Evolutionary conservation across 2,113 vertebrate species (phyloP).

Genomic region (Pteropus alecto): DNA sequence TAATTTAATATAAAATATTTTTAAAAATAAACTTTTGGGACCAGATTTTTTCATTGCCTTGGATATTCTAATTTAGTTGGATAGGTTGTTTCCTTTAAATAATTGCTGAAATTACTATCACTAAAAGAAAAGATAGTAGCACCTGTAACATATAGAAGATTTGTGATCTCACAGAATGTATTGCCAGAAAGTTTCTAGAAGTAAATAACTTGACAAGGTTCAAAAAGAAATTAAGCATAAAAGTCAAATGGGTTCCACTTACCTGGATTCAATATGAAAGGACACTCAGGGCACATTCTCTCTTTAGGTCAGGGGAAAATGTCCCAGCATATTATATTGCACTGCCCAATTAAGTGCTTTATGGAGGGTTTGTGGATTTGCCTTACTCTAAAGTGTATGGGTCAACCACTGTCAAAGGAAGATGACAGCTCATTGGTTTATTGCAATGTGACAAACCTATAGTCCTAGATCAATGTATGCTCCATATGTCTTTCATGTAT

Average conservation of each 20-base stretch:
- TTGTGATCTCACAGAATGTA: background rate
- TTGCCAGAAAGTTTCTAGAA: background rate
- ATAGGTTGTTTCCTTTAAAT: background rate
- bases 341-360: background rate
- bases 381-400: background rate
- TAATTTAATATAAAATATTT: background rate
- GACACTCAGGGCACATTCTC: background rate
- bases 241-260: constrained; percentile 12
- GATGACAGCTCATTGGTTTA: background rate
- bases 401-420: background rate
- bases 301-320: background rate
- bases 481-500: background rate
- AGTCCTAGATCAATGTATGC: background rate
- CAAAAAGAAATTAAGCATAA: constrained; percentile 16
- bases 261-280: constrained; percentile 8
- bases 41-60: background rate
- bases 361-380: background rate
- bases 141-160: background rate
- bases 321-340: background rate
- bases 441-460: background rate
- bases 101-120: background rate
- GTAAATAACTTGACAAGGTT: constrained; percentile 10
- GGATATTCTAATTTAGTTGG: background rate
- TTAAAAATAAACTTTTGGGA: background rate
- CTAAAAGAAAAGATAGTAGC: background rate